Conservation (phyloP, 2,888 invertebrate genomes). For the Tipula unca region DNA sequence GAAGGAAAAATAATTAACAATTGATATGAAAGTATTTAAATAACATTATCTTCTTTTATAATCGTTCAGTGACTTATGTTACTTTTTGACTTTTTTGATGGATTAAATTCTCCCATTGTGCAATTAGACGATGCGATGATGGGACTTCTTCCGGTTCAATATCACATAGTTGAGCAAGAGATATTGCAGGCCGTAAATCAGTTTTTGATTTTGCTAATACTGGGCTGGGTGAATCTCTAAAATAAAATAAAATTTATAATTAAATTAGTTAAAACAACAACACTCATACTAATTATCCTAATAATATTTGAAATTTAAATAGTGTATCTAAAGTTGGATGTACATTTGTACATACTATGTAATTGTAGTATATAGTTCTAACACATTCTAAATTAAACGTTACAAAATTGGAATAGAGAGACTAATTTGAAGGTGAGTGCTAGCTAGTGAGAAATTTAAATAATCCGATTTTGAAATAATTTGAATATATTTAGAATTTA, state of each 20-base stretch:
- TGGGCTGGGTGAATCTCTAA: constrained; percentile 34
- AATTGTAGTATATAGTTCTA: no score
- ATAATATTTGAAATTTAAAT: no score
- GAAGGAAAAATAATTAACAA: background rate
- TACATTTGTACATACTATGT: no score
- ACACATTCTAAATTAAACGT: no score
- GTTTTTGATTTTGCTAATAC: constrained; percentile 33
- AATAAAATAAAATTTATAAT: background rate
- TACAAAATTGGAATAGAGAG: no score
- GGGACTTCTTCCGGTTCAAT: constrained; percentile 57
- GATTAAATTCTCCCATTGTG: constrained; percentile 74
- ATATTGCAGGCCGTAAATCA: constrained; percentile 56
- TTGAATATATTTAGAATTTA: no score
- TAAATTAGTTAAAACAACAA: background rate
- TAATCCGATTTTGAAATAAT: no score
- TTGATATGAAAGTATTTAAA: background rate
- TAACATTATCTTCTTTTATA: background rate
- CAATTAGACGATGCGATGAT: constrained; percentile 62
- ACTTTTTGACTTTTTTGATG: constrained; percentile 41
- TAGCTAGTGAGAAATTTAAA: no score
- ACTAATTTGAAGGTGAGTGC: no score
- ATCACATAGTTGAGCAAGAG: constrained; percentile 59
- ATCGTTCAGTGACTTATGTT: background rate
- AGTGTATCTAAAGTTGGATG: no score
- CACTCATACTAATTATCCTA: background rate